A percentile compares a stretch with the other conserved stretches of the same genome.
These are phyloP conservation scores for Cataglyphis livida DNA, from an alignment of 2,888 invertebrate species.

Conservation along the genomic window DNA sequence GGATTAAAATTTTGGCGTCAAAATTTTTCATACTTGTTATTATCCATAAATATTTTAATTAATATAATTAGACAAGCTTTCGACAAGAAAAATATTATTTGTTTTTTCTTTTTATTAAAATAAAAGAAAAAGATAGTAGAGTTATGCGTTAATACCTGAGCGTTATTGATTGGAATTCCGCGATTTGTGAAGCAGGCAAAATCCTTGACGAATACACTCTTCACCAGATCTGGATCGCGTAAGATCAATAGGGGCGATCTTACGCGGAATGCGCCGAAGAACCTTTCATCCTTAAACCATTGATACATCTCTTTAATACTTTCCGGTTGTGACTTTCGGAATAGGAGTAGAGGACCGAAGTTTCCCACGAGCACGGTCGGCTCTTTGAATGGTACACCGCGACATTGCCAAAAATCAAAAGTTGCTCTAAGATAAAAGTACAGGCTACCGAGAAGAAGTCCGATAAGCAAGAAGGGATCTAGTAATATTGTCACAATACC, in stretches of 20 bases:
- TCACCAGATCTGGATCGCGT: conserved; percentile 82
- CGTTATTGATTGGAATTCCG: conserved; percentile 80
- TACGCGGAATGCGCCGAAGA: conserved; percentile 81
- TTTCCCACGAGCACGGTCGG: conserved; percentile 82
- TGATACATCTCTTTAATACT: conserved; percentile 82
- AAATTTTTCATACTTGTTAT: neutral
- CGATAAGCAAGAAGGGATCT: conserved; percentile 66
- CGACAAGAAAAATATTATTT: neutral
- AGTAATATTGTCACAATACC: conserved; percentile 49
- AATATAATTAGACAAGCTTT: neutral
- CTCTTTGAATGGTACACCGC: conserved; percentile 79
- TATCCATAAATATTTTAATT: neutral
- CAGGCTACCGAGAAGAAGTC: conserved; percentile 67
- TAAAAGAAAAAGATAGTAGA: neutral
- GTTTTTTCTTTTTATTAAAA: neutral
- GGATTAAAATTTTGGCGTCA: neutral
- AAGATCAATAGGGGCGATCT: conserved; percentile 81
- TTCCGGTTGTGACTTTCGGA: conserved; percentile 80
- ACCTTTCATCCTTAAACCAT: conserved; percentile 79
- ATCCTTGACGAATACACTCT: conserved; percentile 79
- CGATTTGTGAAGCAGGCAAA: conserved; percentile 80
- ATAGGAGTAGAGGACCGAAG: conserved; percentile 77
- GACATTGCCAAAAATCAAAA: conserved; percentile 80
- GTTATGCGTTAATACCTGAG: conserved; percentile 69
- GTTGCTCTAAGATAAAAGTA: conserved; percentile 80